Percentiles rank a stretch among this genome's conserved stretches.
These are phyloP conservation scores for Spermophilus dauricus DNA, from an alignment of 2,113 vertebrate species.

Conservation along the genomic window DNA sequence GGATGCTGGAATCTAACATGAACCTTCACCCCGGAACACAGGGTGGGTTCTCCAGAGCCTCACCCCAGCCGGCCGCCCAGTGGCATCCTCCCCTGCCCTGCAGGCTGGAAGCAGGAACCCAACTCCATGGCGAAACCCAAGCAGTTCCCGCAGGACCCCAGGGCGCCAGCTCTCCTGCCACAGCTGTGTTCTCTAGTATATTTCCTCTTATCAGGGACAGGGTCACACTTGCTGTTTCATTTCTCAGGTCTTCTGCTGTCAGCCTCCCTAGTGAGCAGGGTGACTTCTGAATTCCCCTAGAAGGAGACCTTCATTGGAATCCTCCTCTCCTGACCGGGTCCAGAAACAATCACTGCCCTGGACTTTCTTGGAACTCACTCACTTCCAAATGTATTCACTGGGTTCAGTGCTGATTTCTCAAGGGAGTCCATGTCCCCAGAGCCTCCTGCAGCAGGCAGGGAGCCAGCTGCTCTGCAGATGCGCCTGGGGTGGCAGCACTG, in stretches of 20 bases:
- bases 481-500: neutral
- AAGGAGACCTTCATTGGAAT: neutral
- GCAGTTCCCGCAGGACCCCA: neutral
- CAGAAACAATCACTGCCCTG: neutral
- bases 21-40: neutral
- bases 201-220: neutral
- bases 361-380: neutral
- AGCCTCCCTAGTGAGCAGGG: neutral
- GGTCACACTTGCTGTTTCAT: neutral
- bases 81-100: neutral
- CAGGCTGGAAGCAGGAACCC: neutral
- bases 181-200: neutral
- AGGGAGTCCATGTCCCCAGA: neutral
- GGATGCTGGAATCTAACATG: neutral
- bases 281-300: neutral
- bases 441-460: neutral
- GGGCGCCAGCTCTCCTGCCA: neutral
- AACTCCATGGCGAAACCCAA: too few relatives aligned
- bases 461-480: neutral
- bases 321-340: neutral
- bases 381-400: neutral
- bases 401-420: neutral
- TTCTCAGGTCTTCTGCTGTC: neutral
- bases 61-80: neutral
- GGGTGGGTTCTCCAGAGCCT: too few relatives aligned